Evolutionary conservation across 1,140 invertebrate genomes (phyloP).

Genomic region (Piezodorus guildinii): DNA sequence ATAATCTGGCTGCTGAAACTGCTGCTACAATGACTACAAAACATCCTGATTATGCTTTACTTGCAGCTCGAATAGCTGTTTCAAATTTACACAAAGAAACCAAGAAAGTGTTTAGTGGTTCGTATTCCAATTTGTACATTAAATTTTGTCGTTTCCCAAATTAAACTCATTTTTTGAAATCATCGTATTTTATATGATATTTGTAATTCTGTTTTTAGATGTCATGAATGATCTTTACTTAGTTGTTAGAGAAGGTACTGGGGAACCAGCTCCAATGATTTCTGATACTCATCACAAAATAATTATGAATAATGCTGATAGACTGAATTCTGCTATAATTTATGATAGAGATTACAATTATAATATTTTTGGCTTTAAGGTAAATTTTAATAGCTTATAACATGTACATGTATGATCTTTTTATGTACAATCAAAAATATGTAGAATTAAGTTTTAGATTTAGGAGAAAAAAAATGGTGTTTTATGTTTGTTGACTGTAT

Average conservation of each 20-base stretch:
- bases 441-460: no score
- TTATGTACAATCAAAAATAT: no score
- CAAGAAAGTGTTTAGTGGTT: constrained; percentile 77
- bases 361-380: constrained; percentile 98
- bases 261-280: constrained; percentile 65
- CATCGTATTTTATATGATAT: no score
- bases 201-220: constrained; percentile 46
- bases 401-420: no score
- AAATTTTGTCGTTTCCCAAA: no score
- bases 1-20: constrained; percentile 94
- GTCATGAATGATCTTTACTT: constrained; percentile 81
- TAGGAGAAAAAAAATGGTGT: no score
- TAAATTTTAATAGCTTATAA: constrained; percentile 29
- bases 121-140: no score
- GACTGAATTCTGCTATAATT: constrained; percentile 89
- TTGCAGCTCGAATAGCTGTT: constrained; percentile 90
- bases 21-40: constrained; percentile 90
- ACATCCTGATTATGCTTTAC: constrained; percentile 92
- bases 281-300: constrained; percentile 72
- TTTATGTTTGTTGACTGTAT: no score
- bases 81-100: constrained; percentile 98
- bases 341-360: constrained; percentile 96
- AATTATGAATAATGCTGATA: constrained; percentile 76
- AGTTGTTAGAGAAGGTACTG: constrained; percentile 60
- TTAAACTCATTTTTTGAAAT: no score